Evolutionary conservation across 2,797 vertebrate genomes (phyloP).

Genomic region (Enteromius viviparus): DNA sequence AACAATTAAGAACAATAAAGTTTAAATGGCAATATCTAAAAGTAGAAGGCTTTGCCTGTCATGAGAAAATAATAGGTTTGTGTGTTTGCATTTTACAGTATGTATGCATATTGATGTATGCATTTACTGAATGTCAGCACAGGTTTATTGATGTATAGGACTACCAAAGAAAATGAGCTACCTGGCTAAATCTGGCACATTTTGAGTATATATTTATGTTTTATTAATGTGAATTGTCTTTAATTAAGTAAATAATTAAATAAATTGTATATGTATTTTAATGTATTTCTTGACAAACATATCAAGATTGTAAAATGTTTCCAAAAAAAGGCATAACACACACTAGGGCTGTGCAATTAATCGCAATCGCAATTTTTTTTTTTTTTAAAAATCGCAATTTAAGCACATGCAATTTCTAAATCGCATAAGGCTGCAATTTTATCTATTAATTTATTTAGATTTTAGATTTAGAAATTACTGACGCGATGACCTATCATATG

Average conservation of each 20-base stretch:
- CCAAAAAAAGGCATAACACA: not conserved
- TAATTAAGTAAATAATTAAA: not conserved
- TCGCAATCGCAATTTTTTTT: no score
- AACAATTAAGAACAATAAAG: not conserved
- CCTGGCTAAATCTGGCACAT: not conserved
- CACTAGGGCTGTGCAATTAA: no score
- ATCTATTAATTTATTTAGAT: no score
- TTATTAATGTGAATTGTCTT: not conserved
- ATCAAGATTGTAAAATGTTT: not conserved
- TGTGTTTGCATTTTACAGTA: not conserved
- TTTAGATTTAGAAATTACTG: no score
- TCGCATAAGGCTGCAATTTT: no score
- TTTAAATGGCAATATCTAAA: slow-evolving; percentile 1
- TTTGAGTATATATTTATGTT: not conserved
- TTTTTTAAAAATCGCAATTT: no score
- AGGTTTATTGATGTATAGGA: not conserved
- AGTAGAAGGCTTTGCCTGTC: not conserved
- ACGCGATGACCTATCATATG: no score
- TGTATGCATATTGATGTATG: not conserved
- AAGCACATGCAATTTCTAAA: no score
- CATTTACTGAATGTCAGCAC: not conserved
- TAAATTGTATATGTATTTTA: not conserved
- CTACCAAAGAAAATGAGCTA: not conserved
- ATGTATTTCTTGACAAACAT: not conserved
- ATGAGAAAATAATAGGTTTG: not conserved